A percentile compares a stretch with the other conserved stretches of the same genome.
These are phyloP conservation scores for Synanthedon formicaeformis DNA, from an alignment of 2,888 invertebrate species.

Conservation along the genomic window DNA sequence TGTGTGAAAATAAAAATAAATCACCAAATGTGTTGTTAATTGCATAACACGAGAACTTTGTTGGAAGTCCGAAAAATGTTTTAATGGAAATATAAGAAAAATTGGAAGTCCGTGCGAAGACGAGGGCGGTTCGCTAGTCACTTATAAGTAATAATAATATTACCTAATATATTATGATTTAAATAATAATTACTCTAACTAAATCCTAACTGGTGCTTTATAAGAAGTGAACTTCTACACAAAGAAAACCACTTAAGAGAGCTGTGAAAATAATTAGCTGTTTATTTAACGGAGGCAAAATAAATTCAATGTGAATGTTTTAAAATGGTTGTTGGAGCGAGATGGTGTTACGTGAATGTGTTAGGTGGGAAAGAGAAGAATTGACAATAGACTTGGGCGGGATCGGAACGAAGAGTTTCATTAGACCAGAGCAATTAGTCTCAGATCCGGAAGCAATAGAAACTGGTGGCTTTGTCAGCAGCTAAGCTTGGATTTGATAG, in stretches of 20 bases:
- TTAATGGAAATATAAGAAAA: too few relatives aligned
- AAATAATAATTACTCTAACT: too few relatives aligned
- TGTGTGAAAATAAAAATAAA: too few relatives aligned
- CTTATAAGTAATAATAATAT: too few relatives aligned
- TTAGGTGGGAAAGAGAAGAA: conserved; percentile 13
- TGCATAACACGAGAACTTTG: too few relatives aligned
- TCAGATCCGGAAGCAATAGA: background rate
- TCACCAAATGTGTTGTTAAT: too few relatives aligned
- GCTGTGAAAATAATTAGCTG: background rate
- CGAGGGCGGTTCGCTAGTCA: too few relatives aligned
- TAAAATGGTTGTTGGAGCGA: background rate
- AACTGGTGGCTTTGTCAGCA: background rate
- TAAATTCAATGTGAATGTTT: background rate
- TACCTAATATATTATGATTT: too few relatives aligned
- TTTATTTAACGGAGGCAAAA: background rate
- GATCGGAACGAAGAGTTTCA: conserved; percentile 28
- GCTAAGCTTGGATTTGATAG: too few relatives aligned
- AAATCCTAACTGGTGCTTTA: too few relatives aligned
- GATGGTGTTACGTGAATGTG: conserved; percentile 5
- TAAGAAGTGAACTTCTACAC: background rate
- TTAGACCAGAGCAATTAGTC: conserved; percentile 18
- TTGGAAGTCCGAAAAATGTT: too few relatives aligned
- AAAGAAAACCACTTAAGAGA: background rate
- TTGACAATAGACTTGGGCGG: conserved; percentile 20
- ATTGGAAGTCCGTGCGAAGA: too few relatives aligned